Conservation (phyloP, 2,888 invertebrate species). For the Tetanocera ferruginea region DNA sequence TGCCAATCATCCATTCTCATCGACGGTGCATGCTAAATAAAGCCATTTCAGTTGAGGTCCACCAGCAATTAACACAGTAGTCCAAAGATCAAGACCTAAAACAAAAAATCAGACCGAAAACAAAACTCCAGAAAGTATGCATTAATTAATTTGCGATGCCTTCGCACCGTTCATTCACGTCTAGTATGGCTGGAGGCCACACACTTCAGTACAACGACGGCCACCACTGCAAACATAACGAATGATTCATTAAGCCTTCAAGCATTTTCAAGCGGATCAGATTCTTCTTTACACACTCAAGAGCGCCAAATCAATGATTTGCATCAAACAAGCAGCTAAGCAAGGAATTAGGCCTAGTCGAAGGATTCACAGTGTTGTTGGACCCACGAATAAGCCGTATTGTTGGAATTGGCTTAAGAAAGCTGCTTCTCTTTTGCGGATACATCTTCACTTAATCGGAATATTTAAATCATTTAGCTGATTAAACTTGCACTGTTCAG, state of each 20-base stretch:
- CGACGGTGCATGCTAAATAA: constrained; percentile 47
- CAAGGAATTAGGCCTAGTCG: neutral
- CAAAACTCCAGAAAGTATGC: constrained; percentile 61
- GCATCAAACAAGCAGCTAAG: constrained; percentile 9
- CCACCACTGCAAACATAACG: constrained; percentile 39
- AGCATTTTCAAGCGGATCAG: constrained; percentile 61
- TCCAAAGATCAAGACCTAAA: constrained; percentile 68
- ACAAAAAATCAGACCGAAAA: constrained; percentile 45
- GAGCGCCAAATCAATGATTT: constrained; percentile 2
- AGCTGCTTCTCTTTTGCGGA: neutral
- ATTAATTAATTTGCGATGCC: constrained; percentile 66
- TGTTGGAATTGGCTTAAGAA: neutral
- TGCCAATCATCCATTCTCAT: constrained; percentile 4
- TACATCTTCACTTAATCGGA: constrained; percentile 59
- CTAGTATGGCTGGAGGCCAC: constrained; percentile 25
- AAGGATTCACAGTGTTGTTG: neutral
- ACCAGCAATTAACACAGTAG: constrained; percentile 68
- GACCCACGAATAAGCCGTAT: too few species aligned
- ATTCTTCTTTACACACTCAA: constrained; percentile 57
- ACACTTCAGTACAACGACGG: constrained; percentile 39
- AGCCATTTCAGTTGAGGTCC: constrained; percentile 49
- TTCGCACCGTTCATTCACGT: constrained; percentile 27
- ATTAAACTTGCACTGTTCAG: constrained; percentile 61
- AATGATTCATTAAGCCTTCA: constrained; percentile 66
- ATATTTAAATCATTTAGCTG: constrained; percentile 67